Conservation (phyloP, 1,140 invertebrate genomes). For the Mamestra configurata region DNA sequence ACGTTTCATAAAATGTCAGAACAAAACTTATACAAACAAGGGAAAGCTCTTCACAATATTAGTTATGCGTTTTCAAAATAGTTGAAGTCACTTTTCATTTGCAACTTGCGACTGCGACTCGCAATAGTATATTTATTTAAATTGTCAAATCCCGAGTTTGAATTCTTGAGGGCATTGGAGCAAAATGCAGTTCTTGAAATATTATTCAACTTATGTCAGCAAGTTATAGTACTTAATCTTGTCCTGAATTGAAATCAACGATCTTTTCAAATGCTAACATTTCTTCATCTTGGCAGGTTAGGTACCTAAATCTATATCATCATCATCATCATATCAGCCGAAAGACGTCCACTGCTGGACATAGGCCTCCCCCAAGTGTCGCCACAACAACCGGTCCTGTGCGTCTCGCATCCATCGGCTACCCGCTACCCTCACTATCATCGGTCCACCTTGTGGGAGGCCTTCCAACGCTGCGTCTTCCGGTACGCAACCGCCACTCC, state of each 20-base stretch:
- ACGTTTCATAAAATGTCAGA: slow-evolving; percentile 2
- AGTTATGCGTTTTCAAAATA: slow-evolving; percentile 43
- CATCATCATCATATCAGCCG: no score
- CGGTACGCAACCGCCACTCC: no score
- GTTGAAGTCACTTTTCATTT: slow-evolving; percentile 46
- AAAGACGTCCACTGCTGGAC: no score
- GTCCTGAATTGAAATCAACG: background rate
- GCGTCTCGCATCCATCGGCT: no score
- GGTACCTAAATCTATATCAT: no score
- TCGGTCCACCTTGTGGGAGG: no score
- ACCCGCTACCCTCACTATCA: no score
- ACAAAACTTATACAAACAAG: slow-evolving; percentile 14
- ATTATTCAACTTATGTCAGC: background rate
- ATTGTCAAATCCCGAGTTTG: background rate
- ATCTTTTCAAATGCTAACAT: background rate
- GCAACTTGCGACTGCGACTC: slow-evolving; percentile 6
- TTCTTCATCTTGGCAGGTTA: no score
- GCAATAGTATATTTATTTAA: slow-evolving; percentile 34
- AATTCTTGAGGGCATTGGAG: background rate
- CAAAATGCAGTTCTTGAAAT: background rate
- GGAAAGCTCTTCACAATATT: slow-evolving; percentile 22
- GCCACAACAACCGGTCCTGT: no score
- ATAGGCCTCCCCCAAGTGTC: no score
- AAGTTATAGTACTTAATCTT: no score
- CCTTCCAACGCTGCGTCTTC: no score